phyloP scores from a whole-genome alignment of 2,888 invertebrate species.

The Sarcophaga variegata region DNA sequence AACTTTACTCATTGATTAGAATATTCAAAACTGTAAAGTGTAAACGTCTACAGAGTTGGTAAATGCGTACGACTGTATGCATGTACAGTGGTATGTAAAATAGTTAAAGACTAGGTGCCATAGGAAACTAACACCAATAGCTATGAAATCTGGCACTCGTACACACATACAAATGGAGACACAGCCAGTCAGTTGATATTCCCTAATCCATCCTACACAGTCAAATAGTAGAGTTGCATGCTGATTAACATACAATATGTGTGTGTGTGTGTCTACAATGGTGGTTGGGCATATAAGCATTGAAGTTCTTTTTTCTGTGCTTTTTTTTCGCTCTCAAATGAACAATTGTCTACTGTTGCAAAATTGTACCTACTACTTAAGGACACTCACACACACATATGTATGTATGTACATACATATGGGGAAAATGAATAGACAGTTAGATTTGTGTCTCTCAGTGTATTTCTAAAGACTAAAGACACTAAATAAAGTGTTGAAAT shows the following conservation, averaged over 20 bases:
- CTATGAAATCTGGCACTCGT: constrained; percentile 48
- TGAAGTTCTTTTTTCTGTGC: not conserved
- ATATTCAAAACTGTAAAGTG: constrained; percentile 57
- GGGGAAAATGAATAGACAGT: not conserved
- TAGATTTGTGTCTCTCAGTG: not conserved
- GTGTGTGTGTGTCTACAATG: not conserved
- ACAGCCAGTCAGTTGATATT: not conserved
- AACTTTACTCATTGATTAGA: constrained; percentile 63
- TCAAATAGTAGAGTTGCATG: not conserved
- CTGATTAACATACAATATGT: constrained; percentile 36
- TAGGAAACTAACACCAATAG: constrained; percentile 54
- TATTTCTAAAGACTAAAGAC: constrained; percentile 43
- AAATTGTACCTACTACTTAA: constrained; percentile 41
- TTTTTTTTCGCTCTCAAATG: not conserved
- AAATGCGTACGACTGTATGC: not conserved
- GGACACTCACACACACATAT: not conserved
- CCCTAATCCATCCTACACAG: not conserved
- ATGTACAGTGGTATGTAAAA: not conserved
- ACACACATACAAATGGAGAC: not conserved
- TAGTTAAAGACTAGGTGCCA: constrained; percentile 40
- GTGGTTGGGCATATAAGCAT: not conserved
- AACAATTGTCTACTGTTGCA: constrained; percentile 60
- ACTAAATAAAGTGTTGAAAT: constrained; percentile 68
- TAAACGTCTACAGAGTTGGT: not conserved
- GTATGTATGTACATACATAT: not conserved